A percentile compares a stretch with the other conserved stretches of the same genome.
Conservation (phyloP, 2,888 invertebrate species). For the Drosophila fungiperda region DNA sequence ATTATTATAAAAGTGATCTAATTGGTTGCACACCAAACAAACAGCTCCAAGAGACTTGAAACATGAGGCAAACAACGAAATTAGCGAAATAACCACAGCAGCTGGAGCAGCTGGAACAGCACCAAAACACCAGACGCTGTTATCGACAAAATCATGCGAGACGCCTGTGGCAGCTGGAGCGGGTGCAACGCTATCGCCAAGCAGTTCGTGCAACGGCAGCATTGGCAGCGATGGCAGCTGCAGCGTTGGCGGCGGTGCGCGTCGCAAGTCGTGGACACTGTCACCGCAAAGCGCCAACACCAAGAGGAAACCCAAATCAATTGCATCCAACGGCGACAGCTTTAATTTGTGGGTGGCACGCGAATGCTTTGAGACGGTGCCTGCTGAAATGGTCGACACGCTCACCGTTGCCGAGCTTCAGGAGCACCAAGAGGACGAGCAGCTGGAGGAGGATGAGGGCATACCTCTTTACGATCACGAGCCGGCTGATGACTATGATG, state of each 20-base stretch:
- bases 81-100: not conserved
- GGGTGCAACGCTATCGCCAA: slow-evolving; percentile 71
- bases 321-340: slow-evolving; percentile 58
- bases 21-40: not conserved
- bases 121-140: slow-evolving; percentile 69
- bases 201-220: slow-evolving; percentile 81
- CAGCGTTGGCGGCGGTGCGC: slow-evolving; percentile 80
- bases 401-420: slow-evolving; percentile 68
- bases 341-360: slow-evolving; percentile 85
- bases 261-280: slow-evolving; percentile 82
- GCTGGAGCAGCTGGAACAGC: not conserved
- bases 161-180: slow-evolving; percentile 57
- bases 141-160: slow-evolving; percentile 81
- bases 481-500: slow-evolving; percentile 62
- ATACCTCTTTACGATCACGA: slow-evolving; percentile 47
- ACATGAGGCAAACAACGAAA: slow-evolving; percentile 58
- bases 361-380: slow-evolving; percentile 84
- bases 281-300: slow-evolving; percentile 86
- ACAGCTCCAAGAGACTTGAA: slow-evolving; percentile 62
- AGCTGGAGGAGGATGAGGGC: slow-evolving; percentile 61
- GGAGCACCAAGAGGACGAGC: slow-evolving; percentile 55
- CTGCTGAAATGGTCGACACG: slow-evolving; percentile 81
- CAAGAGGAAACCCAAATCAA: slow-evolving; percentile 88
- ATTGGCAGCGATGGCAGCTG: slow-evolving; percentile 81
- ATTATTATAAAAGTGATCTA: not conserved